Base-by-base conservation (phyloP, 2,888 invertebrate species). In the Drosophila yooni region DNA sequence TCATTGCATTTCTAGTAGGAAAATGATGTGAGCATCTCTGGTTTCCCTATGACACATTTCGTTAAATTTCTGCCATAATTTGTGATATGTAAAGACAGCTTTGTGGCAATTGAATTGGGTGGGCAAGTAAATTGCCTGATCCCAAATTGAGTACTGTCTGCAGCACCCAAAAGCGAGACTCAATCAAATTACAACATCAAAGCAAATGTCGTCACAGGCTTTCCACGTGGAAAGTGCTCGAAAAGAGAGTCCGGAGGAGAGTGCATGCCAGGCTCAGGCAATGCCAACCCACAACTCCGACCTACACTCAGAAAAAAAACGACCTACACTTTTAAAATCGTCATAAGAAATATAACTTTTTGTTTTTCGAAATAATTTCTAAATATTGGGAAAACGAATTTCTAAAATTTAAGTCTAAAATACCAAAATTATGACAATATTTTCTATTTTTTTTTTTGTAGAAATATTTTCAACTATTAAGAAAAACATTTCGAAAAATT, bases 161-260 rank as follows among this genome's bases (percentile, higher is more conserved):
- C 27, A 52, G 34, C 10, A 36, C 33, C 15, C 34, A 34, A 43
- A 59, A 46, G 60, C 71, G 72, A 76, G 82, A 81, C 70, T 76
- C 88, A 88, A 84, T 84, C 85, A 84, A 88, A 73, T 81, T 75
- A 68, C 69, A 85, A 88, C 88, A 88, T 88, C 88, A 84, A 84
- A 84, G 88, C 81, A 68, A 82, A 79, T 85, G 84, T 82, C 88
- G 75, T 69, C 81, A 76, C 65, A 52, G 25, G 46, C 21, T 46
- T 59, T 34, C 34, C 18, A 36, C 18, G 59, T 65, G 29, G 29
- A 52, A 38, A 48, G 64, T 50, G 51, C 11, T 5, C 27, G 29
- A 50, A 25, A 46, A 46, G 15, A 8, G 3, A 4, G 25, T 1
- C 21, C 15, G 4, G 2, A 46, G 8, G 25, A 46, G 46, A 46